Evolutionary conservation across 2,113 vertebrate genomes (phyloP).

Genomic region (Siphamia tubifer): DNA sequence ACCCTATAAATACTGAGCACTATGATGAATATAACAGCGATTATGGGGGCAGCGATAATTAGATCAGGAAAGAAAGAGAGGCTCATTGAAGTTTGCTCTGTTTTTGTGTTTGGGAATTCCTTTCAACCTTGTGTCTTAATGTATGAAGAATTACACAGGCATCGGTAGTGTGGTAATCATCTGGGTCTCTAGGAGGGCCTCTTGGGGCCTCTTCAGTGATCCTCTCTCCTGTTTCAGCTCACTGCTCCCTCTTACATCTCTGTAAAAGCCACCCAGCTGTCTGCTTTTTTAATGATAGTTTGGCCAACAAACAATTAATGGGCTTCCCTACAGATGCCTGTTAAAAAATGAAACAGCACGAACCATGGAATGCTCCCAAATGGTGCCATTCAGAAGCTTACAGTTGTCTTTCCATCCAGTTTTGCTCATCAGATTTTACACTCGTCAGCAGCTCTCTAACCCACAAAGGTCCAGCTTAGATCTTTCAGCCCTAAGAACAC

Average conservation of each 20-base stretch:
- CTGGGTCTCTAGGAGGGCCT: conserved; percentile 60
- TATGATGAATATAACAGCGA: conserved; percentile 85
- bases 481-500: conserved; percentile 59
- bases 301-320: conserved; percentile 78
- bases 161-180: conserved; percentile 69
- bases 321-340: conserved; percentile 62
- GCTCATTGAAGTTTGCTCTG: conserved; percentile 77
- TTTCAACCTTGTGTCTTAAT: conserved; percentile 78
- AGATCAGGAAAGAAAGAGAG: conserved; percentile 71
- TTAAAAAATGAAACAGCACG: conserved; percentile 64
- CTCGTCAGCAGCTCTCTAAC: conserved; percentile 50
- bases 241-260: conserved; percentile 59
- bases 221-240: conserved; percentile 59
- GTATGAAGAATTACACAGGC: conserved; percentile 77
- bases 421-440: conserved; percentile 37
- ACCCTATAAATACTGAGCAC: conserved; percentile 81
- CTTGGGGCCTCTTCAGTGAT: conserved; percentile 59
- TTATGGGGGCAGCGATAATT: conserved; percentile 81
- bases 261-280: conserved; percentile 61
- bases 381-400: conserved; percentile 43
- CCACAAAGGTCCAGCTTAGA: conserved; percentile 39
- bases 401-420: conserved; percentile 33
- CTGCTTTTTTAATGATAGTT: conserved; percentile 72
- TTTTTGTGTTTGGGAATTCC: conserved; percentile 83
- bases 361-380: conserved; percentile 35